Evolutionary conservation across 2,888 invertebrate species (phyloP), one percentile per base, ranked within the genome.

Genomic region (Gibbula magus): DNA sequence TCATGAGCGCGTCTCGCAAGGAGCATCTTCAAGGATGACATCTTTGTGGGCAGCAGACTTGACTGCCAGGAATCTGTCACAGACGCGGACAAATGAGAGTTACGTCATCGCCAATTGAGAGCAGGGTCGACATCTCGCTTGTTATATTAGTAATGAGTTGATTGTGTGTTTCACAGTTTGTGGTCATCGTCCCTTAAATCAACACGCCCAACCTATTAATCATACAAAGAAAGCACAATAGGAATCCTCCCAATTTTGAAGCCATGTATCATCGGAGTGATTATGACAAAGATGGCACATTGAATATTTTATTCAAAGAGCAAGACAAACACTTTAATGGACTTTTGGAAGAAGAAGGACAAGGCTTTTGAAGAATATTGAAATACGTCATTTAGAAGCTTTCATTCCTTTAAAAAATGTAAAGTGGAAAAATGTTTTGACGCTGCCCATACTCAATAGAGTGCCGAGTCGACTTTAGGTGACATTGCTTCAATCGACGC

Each of bases 81-180:
- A 7, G 45, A 45, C 45, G 61, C 29, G 61, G 29, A 61, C 61
- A 61, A 61, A 61, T 29, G 45, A 45, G 45, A 45, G 45, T 45
- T 45, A 45, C 45, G 61, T 61, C 61, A 61, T 61, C 29, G 10
- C 61, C 25, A 61, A 61, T 61, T 61, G n/a, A 61, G 45, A 13
- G 13, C 45, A 8, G 45, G 45, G 45, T 45, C 45, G 45, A 45
- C 45, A 45, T 22, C 61, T 29, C 29, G 29, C 61, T 61, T 61
- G 61, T 61, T 61, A 61, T 29, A 61, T 29, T 61, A 25, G 61
- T 61, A 61, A 61, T 61, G 61, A 61, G 61, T 25, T 61, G 61
- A 61, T 61, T 61, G 61, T 61, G 61, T 61, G 61, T 61, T 61
- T 61, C 61, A 61, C 61, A 61, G 61, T 61, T 61, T 61, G 61